These are phyloP conservation scores for Phallusia fumigata DNA, from an alignment of 23 tunicate species.

Conservation along the genomic window DNA sequence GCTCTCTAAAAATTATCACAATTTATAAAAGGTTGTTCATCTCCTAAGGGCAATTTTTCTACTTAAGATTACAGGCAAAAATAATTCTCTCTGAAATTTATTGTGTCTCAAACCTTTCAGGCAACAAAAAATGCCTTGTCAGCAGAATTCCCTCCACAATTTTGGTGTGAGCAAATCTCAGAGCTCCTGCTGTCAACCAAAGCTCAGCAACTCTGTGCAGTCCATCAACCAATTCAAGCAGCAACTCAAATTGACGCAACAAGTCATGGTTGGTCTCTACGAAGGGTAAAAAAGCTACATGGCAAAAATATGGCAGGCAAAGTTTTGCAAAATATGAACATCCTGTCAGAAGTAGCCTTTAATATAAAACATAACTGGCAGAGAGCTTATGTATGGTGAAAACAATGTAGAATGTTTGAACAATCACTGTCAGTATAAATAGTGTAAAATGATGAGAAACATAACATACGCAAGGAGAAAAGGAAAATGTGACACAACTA, in stretches of 20 bases:
- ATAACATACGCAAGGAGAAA: too few species aligned
- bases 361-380: too few species aligned
- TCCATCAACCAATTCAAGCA: conserved; percentile 17
- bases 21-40: too few species aligned
- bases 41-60: background rate
- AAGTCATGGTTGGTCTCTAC: conserved; percentile 21
- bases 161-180: conserved; percentile 22
- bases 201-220: conserved; percentile 22
- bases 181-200: conserved; percentile 27
- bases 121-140: conserved; percentile 27
- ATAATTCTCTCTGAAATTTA: background rate
- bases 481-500: too few species aligned
- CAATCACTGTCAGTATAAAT: too few species aligned
- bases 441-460: too few species aligned
- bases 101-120: conserved; percentile 26
- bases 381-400: too few species aligned
- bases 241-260: conserved; percentile 29
- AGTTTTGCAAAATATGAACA: too few species aligned
- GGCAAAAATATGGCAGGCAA: too few species aligned
- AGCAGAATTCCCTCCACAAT: conserved; percentile 33
- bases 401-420: too few species aligned
- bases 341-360: too few species aligned
- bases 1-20: conserved; percentile 24
- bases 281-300: background rate
- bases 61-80: background rate